Conservation (phyloP, 2,888 invertebrate species). For the Tetragnatha montana region DNA sequence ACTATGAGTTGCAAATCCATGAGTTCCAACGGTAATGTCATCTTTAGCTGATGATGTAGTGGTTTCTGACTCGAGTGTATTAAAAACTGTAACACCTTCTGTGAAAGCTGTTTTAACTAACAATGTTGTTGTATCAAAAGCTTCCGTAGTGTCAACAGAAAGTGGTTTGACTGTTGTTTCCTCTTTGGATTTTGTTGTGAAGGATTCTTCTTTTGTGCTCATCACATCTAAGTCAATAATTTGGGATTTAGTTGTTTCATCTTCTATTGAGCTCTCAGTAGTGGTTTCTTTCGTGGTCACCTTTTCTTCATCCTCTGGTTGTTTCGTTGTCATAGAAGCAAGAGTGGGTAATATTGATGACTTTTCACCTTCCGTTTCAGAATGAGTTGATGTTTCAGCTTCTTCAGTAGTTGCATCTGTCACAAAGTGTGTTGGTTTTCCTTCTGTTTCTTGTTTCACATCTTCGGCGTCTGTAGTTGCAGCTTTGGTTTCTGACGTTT, state of each 20-base stretch:
- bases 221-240: background rate
- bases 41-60: background rate
- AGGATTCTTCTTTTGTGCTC: too few relatives aligned
- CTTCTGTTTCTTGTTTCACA: background rate
- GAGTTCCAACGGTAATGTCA: constrained; percentile 5
- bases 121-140: too few relatives aligned
- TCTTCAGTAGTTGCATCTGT: background rate
- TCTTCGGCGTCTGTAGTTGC: background rate
- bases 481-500: background rate
- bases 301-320: background rate
- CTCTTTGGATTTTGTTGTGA: background rate
- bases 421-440: background rate
- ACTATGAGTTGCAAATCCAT: constrained; percentile 2
- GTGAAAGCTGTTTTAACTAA: too few relatives aligned
- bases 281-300: background rate
- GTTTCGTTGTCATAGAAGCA: background rate
- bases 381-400: background rate
- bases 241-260: constrained; percentile 45
- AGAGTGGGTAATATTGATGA: background rate
- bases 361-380: constrained; percentile 12
- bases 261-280: constrained; percentile 18
- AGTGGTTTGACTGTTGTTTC: background rate
- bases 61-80: background rate
- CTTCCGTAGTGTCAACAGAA: too few relatives aligned
- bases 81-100: too few relatives aligned